These are phyloP conservation scores for Macaria notata DNA, from an alignment of 2,888 invertebrate genomes.

Conservation along the genomic window DNA sequence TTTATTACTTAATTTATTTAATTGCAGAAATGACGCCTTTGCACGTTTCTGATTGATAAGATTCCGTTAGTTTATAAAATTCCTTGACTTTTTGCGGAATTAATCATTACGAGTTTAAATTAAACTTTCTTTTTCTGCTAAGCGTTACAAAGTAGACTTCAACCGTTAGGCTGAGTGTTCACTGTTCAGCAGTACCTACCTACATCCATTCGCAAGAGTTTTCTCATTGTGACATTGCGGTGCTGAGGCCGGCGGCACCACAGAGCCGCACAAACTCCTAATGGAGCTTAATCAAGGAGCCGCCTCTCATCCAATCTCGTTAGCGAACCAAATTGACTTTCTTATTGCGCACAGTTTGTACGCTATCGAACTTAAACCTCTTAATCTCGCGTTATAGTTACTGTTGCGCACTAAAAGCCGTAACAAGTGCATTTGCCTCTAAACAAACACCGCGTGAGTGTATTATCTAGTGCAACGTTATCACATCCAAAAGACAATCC, in stretches of 20 bases:
- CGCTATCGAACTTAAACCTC: constrained; percentile 58
- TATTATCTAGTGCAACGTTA: constrained; percentile 54
- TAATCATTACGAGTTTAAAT: not conserved
- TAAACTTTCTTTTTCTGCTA: not conserved
- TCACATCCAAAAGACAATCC: no score
- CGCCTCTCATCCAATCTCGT: constrained; percentile 70
- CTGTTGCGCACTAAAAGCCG: constrained; percentile 56
- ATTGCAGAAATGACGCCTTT: constrained; percentile 22
- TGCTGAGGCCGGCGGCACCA: constrained; percentile 54
- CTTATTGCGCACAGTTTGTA: constrained; percentile 59
- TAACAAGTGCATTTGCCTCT: constrained; percentile 66
- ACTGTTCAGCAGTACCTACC: constrained; percentile 1
- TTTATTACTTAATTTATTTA: constrained; percentile 19
- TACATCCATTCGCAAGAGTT: constrained; percentile 23
- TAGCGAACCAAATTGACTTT: constrained; percentile 71
- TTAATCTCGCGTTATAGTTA: constrained; percentile 57
- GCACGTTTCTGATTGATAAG: constrained; percentile 6
- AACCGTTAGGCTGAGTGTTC: constrained; percentile 3
- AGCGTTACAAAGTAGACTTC: constrained; percentile 1
- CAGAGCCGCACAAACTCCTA: constrained; percentile 48
- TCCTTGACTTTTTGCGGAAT: not conserved
- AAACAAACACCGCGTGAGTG: constrained; percentile 64
- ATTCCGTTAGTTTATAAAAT: not conserved
- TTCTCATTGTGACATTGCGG: constrained; percentile 54
- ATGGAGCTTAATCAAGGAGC: constrained; percentile 68